phyloP scores from a whole-genome alignment of 92 coral and sea anemone genomes.

The Meandrina meandrites region DNA sequence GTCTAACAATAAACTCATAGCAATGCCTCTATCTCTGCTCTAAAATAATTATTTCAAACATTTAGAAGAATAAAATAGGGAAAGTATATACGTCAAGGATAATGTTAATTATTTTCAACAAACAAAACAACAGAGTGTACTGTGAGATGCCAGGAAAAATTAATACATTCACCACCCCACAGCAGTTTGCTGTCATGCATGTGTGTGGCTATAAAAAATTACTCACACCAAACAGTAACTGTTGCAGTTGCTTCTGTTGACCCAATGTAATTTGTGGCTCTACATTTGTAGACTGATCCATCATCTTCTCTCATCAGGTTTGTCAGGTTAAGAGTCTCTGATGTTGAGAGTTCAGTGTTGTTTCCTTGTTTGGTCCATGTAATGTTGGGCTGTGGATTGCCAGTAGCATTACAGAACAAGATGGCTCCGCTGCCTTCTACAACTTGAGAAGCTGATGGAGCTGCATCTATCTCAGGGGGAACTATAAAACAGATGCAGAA shows the following conservation, averaged over 20 bases:
- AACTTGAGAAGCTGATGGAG: conserved; percentile 1
- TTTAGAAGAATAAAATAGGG: too few relatives aligned
- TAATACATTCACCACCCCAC: neutral
- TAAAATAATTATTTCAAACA: too few relatives aligned
- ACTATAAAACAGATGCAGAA: neutral
- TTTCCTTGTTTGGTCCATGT: conserved; percentile 24
- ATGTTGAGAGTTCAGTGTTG: conserved; percentile 18
- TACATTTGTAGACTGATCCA: conserved; percentile 18
- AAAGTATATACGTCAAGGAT: too few relatives aligned
- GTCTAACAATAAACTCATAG: too few relatives aligned
- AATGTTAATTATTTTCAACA: too few relatives aligned
- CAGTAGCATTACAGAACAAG: conserved; percentile 38
- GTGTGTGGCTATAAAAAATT: too few relatives aligned
- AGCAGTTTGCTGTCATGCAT: neutral
- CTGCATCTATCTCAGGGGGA: neutral
- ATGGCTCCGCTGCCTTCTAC: conserved; percentile 21
- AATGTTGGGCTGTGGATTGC: conserved; percentile 28
- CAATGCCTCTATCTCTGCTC: too few relatives aligned
- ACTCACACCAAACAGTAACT: conserved; percentile 18
- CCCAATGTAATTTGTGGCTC: neutral
- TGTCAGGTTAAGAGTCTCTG: conserved; percentile 9
- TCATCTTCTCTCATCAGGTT: conserved; percentile 14
- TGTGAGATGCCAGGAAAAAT: too few relatives aligned
- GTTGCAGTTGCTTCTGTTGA: neutral
- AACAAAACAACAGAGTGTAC: too few relatives aligned